Conservation (phyloP, 1,140 invertebrate genomes). For the Drosophila sp. region DNA sequence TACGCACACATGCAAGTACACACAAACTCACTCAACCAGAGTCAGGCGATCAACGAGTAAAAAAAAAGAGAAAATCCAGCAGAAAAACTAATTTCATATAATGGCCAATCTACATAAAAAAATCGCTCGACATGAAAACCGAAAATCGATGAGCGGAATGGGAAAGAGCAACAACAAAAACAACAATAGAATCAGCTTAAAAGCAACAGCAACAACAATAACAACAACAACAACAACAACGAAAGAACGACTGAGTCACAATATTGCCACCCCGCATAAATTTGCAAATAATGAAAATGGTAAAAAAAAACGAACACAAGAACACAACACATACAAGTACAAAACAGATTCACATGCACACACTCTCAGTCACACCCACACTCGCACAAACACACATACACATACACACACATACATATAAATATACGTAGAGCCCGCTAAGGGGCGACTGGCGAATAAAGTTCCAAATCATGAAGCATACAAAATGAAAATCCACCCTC, state of each 20-base stretch:
- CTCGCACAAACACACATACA: conserved; percentile 21
- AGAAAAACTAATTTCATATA: conserved; percentile 77
- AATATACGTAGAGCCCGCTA: conserved; percentile 2
- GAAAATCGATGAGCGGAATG: conserved; percentile 72
- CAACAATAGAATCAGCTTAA: not conserved
- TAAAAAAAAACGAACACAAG: conserved; percentile 67
- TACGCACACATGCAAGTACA: conserved; percentile 6
- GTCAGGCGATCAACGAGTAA: conserved; percentile 36
- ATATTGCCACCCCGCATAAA: conserved; percentile 74
- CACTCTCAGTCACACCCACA: conserved; percentile 21
- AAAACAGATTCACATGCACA: conserved; percentile 22
- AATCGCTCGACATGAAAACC: conserved; percentile 65
- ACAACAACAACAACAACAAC: no score
- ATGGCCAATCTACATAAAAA: conserved; percentile 82
- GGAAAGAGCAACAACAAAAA: conserved; percentile 13
- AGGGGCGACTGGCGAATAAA: conserved; percentile 64
- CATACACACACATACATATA: conserved; percentile 19
- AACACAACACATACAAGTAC: conserved; percentile 20
- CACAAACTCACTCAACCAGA: conserved; percentile 10
- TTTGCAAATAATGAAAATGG: conserved; percentile 79
- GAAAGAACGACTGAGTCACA: conserved; percentile 36
- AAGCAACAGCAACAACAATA: not conserved
- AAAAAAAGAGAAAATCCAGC: conserved; percentile 54
- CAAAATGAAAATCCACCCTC: conserved; percentile 82
- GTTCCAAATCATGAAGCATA: conserved; percentile 81